These are phyloP conservation scores for Siniperca undulata DNA, from an alignment of 2,797 vertebrate species.

Conservation along the genomic window DNA sequence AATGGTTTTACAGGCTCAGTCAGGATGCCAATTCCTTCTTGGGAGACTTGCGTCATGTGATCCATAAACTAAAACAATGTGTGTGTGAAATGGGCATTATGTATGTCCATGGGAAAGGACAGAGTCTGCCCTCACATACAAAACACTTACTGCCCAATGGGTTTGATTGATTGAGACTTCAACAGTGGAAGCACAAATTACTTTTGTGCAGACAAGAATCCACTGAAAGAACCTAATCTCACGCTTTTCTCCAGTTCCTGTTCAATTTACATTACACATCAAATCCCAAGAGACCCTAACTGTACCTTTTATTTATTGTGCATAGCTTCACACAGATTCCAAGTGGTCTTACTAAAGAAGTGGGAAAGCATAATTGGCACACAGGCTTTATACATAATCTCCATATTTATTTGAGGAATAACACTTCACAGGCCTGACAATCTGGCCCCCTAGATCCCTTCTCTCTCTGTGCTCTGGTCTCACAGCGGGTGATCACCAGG, in stretches of 20 bases:
- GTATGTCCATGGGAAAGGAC: neutral
- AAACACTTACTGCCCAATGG: constrained; percentile 7
- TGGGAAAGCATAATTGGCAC: constrained; percentile 79
- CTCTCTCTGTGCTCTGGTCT: constrained; percentile 68
- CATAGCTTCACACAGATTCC: constrained; percentile 51
- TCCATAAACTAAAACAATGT: neutral
- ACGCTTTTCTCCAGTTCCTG: neutral
- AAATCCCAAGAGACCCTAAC: constrained; percentile 15
- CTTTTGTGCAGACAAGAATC: constrained; percentile 15
- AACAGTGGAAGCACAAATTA: constrained; percentile 1
- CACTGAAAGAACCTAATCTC: constrained; percentile 11
- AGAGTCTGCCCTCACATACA: constrained; percentile 11
- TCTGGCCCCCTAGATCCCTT: constrained; percentile 73
- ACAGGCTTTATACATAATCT: constrained; percentile 78
- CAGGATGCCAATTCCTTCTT: constrained; percentile 12
- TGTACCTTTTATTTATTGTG: constrained; percentile 31
- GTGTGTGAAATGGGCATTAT: constrained; percentile 17
- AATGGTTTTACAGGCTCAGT: constrained; percentile 44
- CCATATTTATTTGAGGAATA: constrained; percentile 85
- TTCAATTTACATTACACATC: constrained; percentile 11
- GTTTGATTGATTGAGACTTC: constrained; percentile 6
- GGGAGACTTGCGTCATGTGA: neutral
- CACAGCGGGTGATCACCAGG: constrained; percentile 79
- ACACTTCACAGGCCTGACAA: constrained; percentile 79
- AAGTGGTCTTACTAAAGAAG: constrained; percentile 68